Evolutionary conservation across 2,113 vertebrate species (phyloP).

Genomic region (Fukomys damarensis): DNA sequence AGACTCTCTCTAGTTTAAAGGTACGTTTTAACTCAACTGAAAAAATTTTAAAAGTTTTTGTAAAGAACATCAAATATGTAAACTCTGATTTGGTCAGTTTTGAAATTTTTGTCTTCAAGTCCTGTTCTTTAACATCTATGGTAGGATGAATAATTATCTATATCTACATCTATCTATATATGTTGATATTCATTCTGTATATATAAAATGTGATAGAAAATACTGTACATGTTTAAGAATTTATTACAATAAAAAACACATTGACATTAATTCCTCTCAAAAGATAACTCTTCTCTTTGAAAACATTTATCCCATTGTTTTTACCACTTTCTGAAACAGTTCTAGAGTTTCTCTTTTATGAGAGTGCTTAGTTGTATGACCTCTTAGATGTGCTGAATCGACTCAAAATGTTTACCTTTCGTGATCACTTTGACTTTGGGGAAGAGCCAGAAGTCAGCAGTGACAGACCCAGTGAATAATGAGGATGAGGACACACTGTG

Average conservation of each 20-base stretch:
- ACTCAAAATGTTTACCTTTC: neutral
- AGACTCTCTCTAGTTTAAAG: neutral
- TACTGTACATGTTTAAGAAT: neutral
- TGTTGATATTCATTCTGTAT: neutral
- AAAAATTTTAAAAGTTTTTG: constrained; percentile 18
- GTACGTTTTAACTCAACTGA: neutral
- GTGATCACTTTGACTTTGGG: neutral
- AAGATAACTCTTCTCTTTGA: neutral
- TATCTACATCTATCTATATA: neutral
- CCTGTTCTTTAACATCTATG: neutral
- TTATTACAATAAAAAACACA: neutral
- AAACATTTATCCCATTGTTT: neutral
- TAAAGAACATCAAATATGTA: neutral
- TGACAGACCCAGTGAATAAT: neutral
- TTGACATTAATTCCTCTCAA: neutral
- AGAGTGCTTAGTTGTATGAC: neutral
- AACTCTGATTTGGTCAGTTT: neutral
- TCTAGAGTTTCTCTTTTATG: neutral
- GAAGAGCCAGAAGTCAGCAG: neutral
- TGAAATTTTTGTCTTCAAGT: neutral
- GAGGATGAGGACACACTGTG: neutral
- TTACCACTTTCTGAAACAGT: neutral
- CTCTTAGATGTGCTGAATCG: neutral
- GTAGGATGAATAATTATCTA: neutral
- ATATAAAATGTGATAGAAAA: neutral